These are phyloP conservation scores for Colinus virginianus DNA, from an alignment of 2,113 vertebrate species.

Conservation along the genomic window DNA sequence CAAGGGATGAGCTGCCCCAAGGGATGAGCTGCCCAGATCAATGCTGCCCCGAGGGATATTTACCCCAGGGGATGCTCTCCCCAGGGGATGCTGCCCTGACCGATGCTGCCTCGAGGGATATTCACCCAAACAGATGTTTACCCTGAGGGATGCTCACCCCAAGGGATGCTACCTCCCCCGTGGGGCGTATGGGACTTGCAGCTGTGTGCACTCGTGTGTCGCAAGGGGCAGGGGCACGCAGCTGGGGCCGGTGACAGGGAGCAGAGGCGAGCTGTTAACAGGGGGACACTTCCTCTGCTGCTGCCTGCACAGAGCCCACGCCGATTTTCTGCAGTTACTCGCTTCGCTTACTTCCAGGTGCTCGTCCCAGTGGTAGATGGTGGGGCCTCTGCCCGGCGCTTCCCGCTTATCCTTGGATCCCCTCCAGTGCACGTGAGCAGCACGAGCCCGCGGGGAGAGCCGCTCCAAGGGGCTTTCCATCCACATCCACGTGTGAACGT, in stretches of 20 bases:
- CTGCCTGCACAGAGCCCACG: rapidly evolving
- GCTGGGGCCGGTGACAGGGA: neutral
- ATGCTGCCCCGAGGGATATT: neutral
- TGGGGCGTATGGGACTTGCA: neutral
- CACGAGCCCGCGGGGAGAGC: neutral
- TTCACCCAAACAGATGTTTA: neutral
- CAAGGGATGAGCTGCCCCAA: neutral
- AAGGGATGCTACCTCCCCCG: neutral
- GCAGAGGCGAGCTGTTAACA: neutral
- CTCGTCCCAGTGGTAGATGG: neutral
- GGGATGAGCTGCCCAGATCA: neutral
- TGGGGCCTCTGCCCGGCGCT: neutral
- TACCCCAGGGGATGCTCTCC: neutral
- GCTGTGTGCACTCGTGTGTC: neutral
- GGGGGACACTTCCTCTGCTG: rapidly evolving
- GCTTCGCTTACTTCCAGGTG: neutral
- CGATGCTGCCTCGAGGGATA: neutral
- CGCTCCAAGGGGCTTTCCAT: too few species aligned
- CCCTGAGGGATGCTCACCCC: neutral
- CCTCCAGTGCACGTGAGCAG: neutral
- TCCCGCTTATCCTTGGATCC: neutral
- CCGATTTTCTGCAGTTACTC: neutral
- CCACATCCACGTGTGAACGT: neutral
- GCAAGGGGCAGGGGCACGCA: neutral
- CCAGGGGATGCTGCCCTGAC: neutral